These are phyloP conservation scores for Gadus macrocephalus DNA, from an alignment of 2,113 vertebrate species.

Conservation along the genomic window DNA sequence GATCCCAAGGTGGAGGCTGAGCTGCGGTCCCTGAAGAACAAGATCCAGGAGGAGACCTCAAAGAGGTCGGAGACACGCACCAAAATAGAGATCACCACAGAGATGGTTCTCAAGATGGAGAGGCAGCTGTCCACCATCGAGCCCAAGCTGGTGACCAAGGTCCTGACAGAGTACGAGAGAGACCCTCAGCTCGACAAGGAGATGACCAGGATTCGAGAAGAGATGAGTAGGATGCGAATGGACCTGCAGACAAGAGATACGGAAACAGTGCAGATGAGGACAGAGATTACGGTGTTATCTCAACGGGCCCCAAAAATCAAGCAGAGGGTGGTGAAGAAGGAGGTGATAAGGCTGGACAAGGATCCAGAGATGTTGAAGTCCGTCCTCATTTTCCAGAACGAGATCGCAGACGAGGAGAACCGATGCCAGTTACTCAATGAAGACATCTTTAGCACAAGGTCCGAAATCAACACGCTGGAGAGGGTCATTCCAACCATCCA, in stretches of 20 bases:
- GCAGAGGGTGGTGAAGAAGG: conserved; percentile 86
- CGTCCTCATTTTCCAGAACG: conserved; percentile 68
- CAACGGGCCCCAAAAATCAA: conserved; percentile 76
- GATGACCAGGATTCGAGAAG: conserved; percentile 69
- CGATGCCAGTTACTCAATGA: conserved; percentile 70
- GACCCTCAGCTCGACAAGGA: conserved; percentile 84
- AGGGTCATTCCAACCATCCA: conserved; percentile 79
- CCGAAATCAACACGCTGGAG: conserved; percentile 80
- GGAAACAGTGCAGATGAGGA: conserved; percentile 71
- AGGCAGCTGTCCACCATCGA: conserved; percentile 64
- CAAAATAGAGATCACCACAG: conserved; percentile 70
- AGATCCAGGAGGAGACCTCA: conserved; percentile 71
- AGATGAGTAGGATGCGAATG: conserved; percentile 72
- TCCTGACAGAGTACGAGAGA: conserved; percentile 86
- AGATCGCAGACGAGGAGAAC: conserved; percentile 72
- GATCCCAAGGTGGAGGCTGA: conserved; percentile 82
- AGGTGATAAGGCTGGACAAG: conserved; percentile 87
- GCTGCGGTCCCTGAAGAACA: conserved; percentile 63
- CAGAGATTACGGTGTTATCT: conserved; percentile 76
- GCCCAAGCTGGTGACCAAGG: conserved; percentile 86
- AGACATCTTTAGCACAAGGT: conserved; percentile 64
- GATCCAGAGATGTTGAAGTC: conserved; percentile 87
- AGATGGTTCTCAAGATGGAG: conserved; percentile 74
- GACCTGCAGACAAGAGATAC: conserved; percentile 61
- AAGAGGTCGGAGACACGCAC: conserved; percentile 68